Percentiles rank a stretch among this genome's conserved stretches.
These are phyloP conservation scores for Brachyopa scutellaris DNA, from an alignment of 2,888 invertebrate genomes.

Conservation along the genomic window DNA sequence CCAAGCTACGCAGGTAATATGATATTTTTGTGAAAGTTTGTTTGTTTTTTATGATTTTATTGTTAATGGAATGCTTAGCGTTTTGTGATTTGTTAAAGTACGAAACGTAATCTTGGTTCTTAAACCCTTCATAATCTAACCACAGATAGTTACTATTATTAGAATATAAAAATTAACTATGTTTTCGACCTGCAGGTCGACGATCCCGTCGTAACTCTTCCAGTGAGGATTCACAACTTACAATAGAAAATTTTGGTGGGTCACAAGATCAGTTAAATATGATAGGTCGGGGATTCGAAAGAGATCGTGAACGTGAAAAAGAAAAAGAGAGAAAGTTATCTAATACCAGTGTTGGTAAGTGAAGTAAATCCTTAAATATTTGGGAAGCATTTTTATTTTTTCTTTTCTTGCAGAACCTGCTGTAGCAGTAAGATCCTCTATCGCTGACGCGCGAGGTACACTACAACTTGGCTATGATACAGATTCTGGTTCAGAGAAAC, in stretches of 20 bases:
- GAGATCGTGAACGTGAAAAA: constrained; percentile 82
- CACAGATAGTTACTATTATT: not conserved
- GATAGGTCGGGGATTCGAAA: constrained; percentile 90
- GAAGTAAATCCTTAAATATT: not conserved
- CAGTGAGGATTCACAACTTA: constrained; percentile 93
- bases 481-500: constrained; percentile 84
- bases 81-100: constrained; percentile 18
- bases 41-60: constrained; percentile 12
- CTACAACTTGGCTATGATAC: constrained; percentile 87
- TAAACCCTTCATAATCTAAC: not conserved
- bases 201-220: constrained; percentile 92
- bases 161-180: constrained; percentile 1
- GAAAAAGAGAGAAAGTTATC: constrained; percentile 82
- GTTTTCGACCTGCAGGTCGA: constrained; percentile 85
- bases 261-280: constrained; percentile 94
- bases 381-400: not conserved
- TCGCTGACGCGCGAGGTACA: constrained; percentile 89
- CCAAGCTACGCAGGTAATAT: constrained; percentile 87
- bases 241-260: constrained; percentile 96
- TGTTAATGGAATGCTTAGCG: constrained; percentile 31
- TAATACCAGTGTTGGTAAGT: constrained; percentile 79
- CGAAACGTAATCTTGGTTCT: not conserved
- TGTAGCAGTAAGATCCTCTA: constrained; percentile 87
- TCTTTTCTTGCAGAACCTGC: constrained; percentile 84
- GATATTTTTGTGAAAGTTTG: constrained; percentile 38